Evolutionary conservation across 2,888 invertebrate species (phyloP).

Genomic region (Antitype chi): DNA sequence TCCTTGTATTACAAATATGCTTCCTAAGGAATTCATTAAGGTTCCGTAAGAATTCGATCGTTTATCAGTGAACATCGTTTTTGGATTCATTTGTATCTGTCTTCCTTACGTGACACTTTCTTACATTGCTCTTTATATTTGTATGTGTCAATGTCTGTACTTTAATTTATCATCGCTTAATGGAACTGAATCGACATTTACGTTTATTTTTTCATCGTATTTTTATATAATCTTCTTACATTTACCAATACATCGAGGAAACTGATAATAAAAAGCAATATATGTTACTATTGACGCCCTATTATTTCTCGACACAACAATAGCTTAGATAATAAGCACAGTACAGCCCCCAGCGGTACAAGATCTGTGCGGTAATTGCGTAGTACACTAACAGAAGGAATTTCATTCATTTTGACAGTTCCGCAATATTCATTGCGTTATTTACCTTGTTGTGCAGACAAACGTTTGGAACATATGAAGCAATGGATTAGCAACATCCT

Average conservation of each 20-base stretch:
- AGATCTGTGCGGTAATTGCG: background rate
- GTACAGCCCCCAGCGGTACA: constrained; percentile 62
- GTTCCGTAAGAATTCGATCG: constrained; percentile 55
- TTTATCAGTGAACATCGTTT: constrained; percentile 65
- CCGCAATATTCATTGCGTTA: no score
- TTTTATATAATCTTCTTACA: background rate
- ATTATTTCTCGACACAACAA: constrained; percentile 39
- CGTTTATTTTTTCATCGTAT: background rate
- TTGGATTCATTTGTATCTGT: constrained; percentile 71
- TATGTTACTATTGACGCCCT: constrained; percentile 4
- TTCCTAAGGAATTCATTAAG: constrained; percentile 46
- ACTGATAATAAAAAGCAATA: constrained; percentile 22
- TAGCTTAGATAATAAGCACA: constrained; percentile 37
- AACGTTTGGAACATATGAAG: no score
- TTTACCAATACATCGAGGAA: background rate
- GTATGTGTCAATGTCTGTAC: constrained; percentile 44
- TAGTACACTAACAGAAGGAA: no score
- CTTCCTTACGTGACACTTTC: constrained; percentile 61
- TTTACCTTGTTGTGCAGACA: no score
- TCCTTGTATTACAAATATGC: constrained; percentile 12
- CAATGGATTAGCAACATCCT: no score
- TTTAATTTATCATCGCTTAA: constrained; percentile 34
- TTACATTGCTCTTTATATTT: constrained; percentile 58
- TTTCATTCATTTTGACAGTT: no score
- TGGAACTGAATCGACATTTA: constrained; percentile 2